phyloP scores from a whole-genome alignment of 1,140 invertebrate species.

The Pseudomyrmex cubaensis region DNA sequence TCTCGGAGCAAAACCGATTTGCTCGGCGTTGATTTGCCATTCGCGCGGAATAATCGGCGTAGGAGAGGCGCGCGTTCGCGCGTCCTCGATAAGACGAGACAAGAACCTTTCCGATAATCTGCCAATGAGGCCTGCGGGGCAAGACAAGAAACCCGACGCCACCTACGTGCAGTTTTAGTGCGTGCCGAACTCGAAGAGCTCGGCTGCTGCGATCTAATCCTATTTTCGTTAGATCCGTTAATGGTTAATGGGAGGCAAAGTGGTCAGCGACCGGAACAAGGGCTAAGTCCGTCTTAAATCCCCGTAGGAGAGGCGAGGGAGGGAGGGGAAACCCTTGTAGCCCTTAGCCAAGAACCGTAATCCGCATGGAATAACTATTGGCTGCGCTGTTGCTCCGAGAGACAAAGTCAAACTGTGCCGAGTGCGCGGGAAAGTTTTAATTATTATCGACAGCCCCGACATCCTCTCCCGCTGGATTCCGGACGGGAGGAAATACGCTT shows the following conservation, averaged over 20 bases:
- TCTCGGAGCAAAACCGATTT: slow-evolving; percentile 29
- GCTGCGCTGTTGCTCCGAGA: slow-evolving; percentile 68
- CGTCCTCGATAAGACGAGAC: slow-evolving; percentile 49
- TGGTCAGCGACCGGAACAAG: slow-evolving; percentile 85
- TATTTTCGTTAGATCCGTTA: slow-evolving; percentile 85
- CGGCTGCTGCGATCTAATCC: slow-evolving; percentile 80
- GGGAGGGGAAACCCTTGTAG: slow-evolving; percentile 75
- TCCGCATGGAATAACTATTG: slow-evolving; percentile 83
- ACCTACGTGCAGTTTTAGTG: slow-evolving; percentile 64
- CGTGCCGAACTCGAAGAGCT: slow-evolving; percentile 46
- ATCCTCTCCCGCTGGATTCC: slow-evolving; percentile 27
- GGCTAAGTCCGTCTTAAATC: slow-evolving; percentile 86
- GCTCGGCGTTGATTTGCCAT: slow-evolving; percentile 1
- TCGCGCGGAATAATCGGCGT: slow-evolving; percentile 42
- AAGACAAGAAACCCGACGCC: slow-evolving; percentile 68
- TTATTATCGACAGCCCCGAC: slow-evolving; percentile 36
- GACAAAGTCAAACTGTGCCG: slow-evolving; percentile 53
- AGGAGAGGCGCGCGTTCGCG: neutral
- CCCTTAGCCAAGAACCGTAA: slow-evolving; percentile 81
- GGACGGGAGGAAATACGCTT: slow-evolving; percentile 23
- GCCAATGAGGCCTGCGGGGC: slow-evolving; percentile 33
- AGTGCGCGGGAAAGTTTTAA: slow-evolving; percentile 64
- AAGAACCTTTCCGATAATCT: slow-evolving; percentile 65
- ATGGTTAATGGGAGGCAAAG: slow-evolving; percentile 86
- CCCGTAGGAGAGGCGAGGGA: slow-evolving; percentile 68